Evolutionary conservation across 2,888 invertebrate genomes (phyloP).

Genomic region (Flabesymbios commensalis): DNA sequence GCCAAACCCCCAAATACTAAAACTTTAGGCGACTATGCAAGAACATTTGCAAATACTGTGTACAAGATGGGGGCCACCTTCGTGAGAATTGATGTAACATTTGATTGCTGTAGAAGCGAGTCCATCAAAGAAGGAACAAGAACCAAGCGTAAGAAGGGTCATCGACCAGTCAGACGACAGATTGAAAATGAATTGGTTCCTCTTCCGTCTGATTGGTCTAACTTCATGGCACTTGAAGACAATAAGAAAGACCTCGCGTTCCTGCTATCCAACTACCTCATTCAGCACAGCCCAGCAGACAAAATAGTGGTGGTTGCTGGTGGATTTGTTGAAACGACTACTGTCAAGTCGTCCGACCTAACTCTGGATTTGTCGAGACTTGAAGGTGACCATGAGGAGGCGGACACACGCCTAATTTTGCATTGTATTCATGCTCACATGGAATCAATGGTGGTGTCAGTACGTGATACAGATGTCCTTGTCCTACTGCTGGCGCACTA

Average conservation of each 20-base stretch:
- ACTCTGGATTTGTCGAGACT: neutral
- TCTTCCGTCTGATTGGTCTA: neutral
- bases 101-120: neutral
- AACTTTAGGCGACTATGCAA: neutral
- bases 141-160: neutral
- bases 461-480: conserved; percentile 7
- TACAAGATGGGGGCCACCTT: neutral
- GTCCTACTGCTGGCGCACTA: neutral
- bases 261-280: neutral
- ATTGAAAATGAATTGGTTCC: neutral
- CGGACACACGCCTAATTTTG: neutral
- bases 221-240: neutral
- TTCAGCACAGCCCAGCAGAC: neutral
- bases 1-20: neutral
- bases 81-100: neutral
- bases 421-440: conserved; percentile 1
- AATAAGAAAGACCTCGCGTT: neutral
- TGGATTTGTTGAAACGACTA: neutral
- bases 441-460: neutral
- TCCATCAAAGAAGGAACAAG: neutral
- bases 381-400: neutral
- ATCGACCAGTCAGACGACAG: neutral
- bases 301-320: neutral
- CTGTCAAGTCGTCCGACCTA: neutral
- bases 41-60: neutral